phyloP scores from a whole-genome alignment of 2,797 vertebrate species.

The Hafferia zeledoni region DNA sequence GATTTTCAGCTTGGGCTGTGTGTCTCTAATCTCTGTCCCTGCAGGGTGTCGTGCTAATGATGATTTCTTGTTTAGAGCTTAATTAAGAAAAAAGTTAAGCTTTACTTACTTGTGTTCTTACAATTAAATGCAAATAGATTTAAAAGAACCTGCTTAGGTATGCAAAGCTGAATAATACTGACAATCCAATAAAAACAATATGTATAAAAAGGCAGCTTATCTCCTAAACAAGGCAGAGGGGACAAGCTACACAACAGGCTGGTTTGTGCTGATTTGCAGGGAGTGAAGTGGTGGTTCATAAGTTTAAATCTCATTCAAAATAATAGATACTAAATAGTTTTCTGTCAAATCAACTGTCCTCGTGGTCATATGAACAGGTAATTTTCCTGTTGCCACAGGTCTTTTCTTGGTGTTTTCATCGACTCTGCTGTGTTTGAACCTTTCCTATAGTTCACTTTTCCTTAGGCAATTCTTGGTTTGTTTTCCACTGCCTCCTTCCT shows the following conservation, averaged over 20 bases:
- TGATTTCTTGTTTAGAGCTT: conserved; percentile 37
- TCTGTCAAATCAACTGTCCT: neutral
- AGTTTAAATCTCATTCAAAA: neutral
- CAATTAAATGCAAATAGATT: conserved; percentile 30
- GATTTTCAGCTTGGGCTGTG: neutral
- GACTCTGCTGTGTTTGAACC: neutral
- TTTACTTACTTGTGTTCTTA: conserved; percentile 31
- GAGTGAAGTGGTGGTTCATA: neutral
- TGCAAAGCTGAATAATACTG: conserved; percentile 8
- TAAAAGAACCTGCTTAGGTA: conserved; percentile 15
- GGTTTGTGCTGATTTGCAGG: neutral
- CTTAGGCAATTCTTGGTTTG: neutral
- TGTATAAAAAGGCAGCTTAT: neutral
- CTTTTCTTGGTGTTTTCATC: neutral
- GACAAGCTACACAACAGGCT: neutral
- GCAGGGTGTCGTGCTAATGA: conserved; percentile 11
- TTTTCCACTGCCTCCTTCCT: neutral
- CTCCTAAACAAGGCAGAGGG: neutral
- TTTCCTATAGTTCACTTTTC: neutral
- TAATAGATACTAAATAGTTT: neutral
- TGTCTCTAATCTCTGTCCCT: conserved; percentile 40
- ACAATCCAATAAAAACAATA: neutral
- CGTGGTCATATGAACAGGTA: rapidly evolving
- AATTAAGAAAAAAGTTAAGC: conserved; percentile 52
- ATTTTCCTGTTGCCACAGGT: neutral